These are phyloP conservation scores for Ardeotis arabs DNA, from an alignment of 2,113 vertebrate genomes.

Conservation along the genomic window DNA sequence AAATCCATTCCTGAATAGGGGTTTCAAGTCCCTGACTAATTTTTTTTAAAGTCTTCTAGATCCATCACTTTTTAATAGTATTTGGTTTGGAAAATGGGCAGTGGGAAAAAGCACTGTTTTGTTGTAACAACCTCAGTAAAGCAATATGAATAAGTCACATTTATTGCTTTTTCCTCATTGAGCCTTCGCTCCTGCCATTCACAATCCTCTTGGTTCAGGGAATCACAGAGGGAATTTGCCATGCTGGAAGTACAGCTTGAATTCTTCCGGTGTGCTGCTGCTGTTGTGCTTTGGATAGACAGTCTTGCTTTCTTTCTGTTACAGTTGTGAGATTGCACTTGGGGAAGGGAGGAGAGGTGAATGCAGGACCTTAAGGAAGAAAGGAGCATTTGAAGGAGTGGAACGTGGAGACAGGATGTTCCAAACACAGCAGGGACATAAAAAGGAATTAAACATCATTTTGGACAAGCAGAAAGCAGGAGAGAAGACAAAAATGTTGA, in stretches of 20 bases:
- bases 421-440: background rate
- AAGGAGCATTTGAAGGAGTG: background rate
- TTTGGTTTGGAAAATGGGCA: background rate
- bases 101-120: background rate
- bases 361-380: background rate
- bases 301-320: background rate
- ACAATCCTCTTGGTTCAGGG: background rate
- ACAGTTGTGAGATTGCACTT: background rate
- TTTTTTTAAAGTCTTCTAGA: background rate
- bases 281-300: background rate
- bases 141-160: background rate
- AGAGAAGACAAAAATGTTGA: conserved; percentile 43
- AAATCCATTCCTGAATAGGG: background rate
- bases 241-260: background rate
- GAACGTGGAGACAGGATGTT: background rate
- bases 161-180: background rate
- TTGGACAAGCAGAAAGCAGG: conserved; percentile 23
- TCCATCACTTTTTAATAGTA: background rate
- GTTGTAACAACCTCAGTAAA: background rate
- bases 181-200: background rate
- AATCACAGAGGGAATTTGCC: background rate
- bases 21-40: background rate
- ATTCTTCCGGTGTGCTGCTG: background rate
- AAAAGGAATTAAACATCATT: conserved; percentile 49
- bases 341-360: background rate